Base-by-base conservation (phyloP, 2,797 vertebrate genomes). In the Neosilurus mollespiculum region DNA sequence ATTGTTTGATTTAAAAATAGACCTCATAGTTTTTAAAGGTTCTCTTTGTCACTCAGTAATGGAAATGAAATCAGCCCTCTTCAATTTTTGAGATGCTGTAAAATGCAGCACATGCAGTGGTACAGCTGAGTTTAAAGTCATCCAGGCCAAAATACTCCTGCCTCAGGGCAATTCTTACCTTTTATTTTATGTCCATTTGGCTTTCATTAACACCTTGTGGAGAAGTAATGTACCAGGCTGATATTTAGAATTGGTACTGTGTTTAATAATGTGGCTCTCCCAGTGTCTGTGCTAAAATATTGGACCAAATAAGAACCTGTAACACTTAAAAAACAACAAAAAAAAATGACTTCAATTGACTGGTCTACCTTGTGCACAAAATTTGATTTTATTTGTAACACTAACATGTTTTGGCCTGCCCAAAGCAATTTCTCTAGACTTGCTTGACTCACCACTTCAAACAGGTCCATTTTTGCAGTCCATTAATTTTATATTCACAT, bases 1-100 rank as follows among this genome's bases (percentile, higher is more conserved):
- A 54, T 66, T 77, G 58, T 14, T 78, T 75, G 58, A 61, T 76
- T 83, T 86, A 84, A 85, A 87, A 88, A 86, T 86, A 83, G 71
- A 83, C 54, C 49, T 26, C 30, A 62, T 82, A 4, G 56, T 76
- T 84, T 86, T 83, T 77, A 78, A 85, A 83, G 81, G 66, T 83
- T 85, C 67, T 75, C 54, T 84, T 78, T 56, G 65, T 80, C 61
- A 77, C 59, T 37, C 49, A 84, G 34, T 12, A 56, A 53, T 69
- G 58, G 61, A 56, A 73, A 65, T 26, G 26, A 82, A 86, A 82
- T 82, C 20, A 67, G 66, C 7, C 22, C 43, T 56, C 59, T 82
- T 82, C 73, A n/a, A 26, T 73, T 72, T 82, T 69, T 51, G 70
- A 83, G 80, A 53, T 18, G 9, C 37, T 72, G 66, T 78, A 80